Base-by-base conservation (phyloP, 2,888 invertebrate genomes). In the Aspidiotus destructor region DNA sequence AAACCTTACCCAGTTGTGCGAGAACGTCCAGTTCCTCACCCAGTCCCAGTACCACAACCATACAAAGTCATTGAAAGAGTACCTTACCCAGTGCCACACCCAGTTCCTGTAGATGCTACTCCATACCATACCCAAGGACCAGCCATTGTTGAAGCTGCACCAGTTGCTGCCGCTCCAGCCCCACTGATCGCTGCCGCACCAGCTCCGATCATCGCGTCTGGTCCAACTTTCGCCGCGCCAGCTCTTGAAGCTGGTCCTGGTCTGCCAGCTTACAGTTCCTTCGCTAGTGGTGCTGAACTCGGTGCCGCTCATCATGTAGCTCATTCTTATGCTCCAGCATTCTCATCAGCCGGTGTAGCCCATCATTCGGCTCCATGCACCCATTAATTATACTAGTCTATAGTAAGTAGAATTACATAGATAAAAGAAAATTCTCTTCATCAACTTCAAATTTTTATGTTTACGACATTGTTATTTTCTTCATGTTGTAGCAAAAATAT, bases 1-100 rank as follows among this genome's bases (percentile, higher is more conserved):
- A 70, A 71, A 15, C 72, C 73, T n/a, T 70, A 70, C 28, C 85
- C 85, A 17, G 85, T 86, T 74, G 85, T 58, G 58, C 58, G 44
- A 16, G 58, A 16, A 44, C 58, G 41, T 8, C 67, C 67, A 69
- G 70, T 70, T 1, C 69, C 69, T n/a, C 68, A 71, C 3, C 60
- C 69, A 28, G 69, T 69, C 10, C 70, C 69, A 15, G 63, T 69
- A 53, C 71, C 71, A 62, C 69, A 63, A 62, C 64, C 68, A 55
- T 61, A 62, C 62, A 62, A 55, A 44, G 69, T 69, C 40, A 55
- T 62, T 55, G 44, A 69, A 40, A 55, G 42, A 58, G 67, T 67
- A 10, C 67, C 67, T 17, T 16, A 44, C 52, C 41, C 57, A 44
- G 73, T 74, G 2, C 74, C 74, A 10, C 73, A 74, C 48, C 73